phyloP scores from a whole-genome alignment of 2,797 vertebrate species.

The Calcarius lapponicus region DNA sequence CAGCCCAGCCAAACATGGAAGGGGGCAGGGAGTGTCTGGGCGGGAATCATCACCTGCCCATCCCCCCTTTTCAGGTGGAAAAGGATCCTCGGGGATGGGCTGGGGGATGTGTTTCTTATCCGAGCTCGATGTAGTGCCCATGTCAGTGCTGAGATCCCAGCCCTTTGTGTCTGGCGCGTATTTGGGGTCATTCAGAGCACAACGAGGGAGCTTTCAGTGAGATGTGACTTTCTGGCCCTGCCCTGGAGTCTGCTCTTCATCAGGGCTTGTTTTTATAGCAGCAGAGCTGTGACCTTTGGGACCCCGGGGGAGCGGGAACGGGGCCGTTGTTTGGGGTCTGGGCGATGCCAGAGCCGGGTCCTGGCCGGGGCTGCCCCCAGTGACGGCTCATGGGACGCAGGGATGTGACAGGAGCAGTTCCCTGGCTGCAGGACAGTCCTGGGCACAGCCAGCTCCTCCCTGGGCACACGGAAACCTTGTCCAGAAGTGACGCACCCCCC shows the following conservation, averaged over 20 bases:
- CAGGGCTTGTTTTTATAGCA: not conserved
- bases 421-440: not conserved
- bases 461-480: not conserved
- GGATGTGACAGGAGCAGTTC: rapidly evolving
- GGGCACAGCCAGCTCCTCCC: not conserved
- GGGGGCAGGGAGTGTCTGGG: not conserved
- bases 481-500: not conserved
- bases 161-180: not conserved
- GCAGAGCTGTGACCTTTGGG: not conserved
- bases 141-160: not conserved
- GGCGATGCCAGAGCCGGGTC: not conserved
- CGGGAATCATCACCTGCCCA: rapidly evolving
- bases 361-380: not conserved
- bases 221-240: not conserved
- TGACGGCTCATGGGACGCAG: rapidly evolving
- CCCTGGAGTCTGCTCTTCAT: not conserved
- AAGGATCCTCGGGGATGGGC: not conserved
- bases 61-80: not conserved
- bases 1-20: not conserved
- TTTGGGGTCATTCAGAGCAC: not conserved
- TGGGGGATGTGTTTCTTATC: not conserved
- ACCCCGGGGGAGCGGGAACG: not conserved
- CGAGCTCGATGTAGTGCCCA: rapidly evolving
- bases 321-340: not conserved
- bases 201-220: not conserved